phyloP scores from a whole-genome alignment of 2,113 vertebrate genomes.

The Protobothrops mucrosquamatus region DNA sequence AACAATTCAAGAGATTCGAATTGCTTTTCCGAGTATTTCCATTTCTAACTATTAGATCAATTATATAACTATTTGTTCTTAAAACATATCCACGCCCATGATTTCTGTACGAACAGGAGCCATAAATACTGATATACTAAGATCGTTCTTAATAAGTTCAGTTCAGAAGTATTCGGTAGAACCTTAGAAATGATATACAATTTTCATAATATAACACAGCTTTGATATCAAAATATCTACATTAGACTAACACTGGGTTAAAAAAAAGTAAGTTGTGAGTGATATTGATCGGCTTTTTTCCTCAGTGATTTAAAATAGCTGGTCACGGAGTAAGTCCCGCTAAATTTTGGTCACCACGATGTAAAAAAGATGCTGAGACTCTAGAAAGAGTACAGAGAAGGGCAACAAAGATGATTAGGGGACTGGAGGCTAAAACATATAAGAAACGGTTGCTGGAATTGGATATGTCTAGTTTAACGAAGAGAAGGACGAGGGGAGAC shows the following conservation, averaged over 20 bases:
- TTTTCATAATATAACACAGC: neutral
- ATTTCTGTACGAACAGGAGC: neutral
- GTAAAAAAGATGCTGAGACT: no score
- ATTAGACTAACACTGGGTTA: neutral
- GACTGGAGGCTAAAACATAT: no score
- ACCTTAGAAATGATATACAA: neutral
- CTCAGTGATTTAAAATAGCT: neutral
- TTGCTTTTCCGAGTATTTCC: neutral
- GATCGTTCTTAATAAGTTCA: neutral
- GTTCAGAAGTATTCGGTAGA: neutral
- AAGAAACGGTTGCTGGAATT: no score
- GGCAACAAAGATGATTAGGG: no score
- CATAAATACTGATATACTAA: neutral
- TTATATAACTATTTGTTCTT: neutral
- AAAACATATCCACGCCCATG: neutral
- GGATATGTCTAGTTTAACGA: no score
- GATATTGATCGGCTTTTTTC: neutral
- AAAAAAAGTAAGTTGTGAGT: neutral
- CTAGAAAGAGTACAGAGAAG: no score
- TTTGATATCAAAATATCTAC: neutral
- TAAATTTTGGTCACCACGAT: no score
- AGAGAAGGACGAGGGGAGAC: no score
- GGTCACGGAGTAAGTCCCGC: neutral
- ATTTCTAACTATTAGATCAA: neutral
- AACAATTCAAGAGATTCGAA: neutral